Percentiles rank a stretch among this genome's conserved stretches.
Evolutionary conservation across 2,888 invertebrate species (phyloP).

Genomic region (Calameuta idolon): DNA sequence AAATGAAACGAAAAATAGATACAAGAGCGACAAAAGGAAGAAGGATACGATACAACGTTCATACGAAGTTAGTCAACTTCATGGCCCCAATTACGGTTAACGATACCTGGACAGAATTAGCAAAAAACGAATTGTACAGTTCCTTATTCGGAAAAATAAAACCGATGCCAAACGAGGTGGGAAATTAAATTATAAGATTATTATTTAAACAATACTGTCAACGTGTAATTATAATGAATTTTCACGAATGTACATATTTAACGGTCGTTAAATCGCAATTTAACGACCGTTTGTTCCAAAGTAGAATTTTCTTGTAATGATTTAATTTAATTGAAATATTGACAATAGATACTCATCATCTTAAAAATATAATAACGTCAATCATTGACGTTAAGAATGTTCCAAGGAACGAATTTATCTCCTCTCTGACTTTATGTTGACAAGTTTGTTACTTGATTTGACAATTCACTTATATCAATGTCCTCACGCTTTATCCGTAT

Average conservation of each 20-base stretch:
- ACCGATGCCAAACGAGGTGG: conserved; percentile 23
- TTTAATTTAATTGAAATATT: too few species aligned
- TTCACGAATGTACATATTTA: too few species aligned
- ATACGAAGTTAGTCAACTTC: conserved; percentile 88
- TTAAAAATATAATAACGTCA: too few species aligned
- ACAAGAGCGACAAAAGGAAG: conserved; percentile 95
- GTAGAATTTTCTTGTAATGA: too few species aligned
- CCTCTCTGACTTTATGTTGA: background rate
- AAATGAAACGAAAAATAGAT: conserved; percentile 93
- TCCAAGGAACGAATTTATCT: background rate
- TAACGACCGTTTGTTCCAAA: background rate
- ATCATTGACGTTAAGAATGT: background rate
- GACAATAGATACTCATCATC: too few species aligned
- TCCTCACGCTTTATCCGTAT: background rate
- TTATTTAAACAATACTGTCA: background rate
- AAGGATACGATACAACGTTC: conserved; percentile 87
- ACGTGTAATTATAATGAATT: background rate
- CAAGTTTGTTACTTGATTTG: background rate
- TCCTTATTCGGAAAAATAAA: conserved; percentile 81
- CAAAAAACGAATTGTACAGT: conserved; percentile 82
- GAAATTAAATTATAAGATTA: background rate
- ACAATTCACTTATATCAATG: background rate
- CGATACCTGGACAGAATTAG: conserved; percentile 80
- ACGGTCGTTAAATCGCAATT: background rate
- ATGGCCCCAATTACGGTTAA: conserved; percentile 84